Base-by-base conservation (phyloP, 2,113 vertebrate genomes). In the Paramormyrops kingsleyae region DNA sequence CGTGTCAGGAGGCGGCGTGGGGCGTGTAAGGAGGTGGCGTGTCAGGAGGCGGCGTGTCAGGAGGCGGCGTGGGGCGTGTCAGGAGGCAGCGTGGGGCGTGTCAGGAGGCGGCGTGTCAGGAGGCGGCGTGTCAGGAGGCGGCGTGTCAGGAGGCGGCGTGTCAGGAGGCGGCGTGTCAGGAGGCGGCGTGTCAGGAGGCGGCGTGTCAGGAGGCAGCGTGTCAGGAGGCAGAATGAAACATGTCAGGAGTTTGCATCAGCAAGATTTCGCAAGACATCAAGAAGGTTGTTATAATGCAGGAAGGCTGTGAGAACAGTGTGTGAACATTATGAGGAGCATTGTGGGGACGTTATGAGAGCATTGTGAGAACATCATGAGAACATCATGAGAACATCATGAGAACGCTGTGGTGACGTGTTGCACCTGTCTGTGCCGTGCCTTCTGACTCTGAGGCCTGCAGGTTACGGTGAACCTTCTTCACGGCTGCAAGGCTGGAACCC, bases 381-480 rank as follows among this genome's bases (percentile, higher is more conserved):
- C 8, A 10, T n/a, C 44, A 10, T 46, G 35, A 27, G n/a, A 17
- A 52, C 8, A 10, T 15, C 50, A 4, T 12, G 31, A 53, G 8
- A 24, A 47, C 8, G 13, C 19, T 46, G 49, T 62, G 21, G 24
- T 66, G 12, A 5, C 1, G 24, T 59, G 90, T 47, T 17, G 8
- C 62, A 95, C 95, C 95, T 94, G 92, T 94, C 80, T 94, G 91
- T 53, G 91, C 83, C 24, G 94, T 92, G 88, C 92, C 92, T 52
- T 92, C 92, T 27, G 92, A 93, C 84, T 90, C 90, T 83, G 90
- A 91, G 13, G 90, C 92, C 89, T 94, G 94, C 39, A 94, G 93
- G 89, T 93, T 95, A 88, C 96, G 93, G 44, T 97, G 97, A 27
- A 13, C 7, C 90, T 96, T 98, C 89, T 90, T 95, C 0, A 95